Evolutionary conservation across 2,113 vertebrate genomes (phyloP).

Genomic region (Barnardius zonarius): DNA sequence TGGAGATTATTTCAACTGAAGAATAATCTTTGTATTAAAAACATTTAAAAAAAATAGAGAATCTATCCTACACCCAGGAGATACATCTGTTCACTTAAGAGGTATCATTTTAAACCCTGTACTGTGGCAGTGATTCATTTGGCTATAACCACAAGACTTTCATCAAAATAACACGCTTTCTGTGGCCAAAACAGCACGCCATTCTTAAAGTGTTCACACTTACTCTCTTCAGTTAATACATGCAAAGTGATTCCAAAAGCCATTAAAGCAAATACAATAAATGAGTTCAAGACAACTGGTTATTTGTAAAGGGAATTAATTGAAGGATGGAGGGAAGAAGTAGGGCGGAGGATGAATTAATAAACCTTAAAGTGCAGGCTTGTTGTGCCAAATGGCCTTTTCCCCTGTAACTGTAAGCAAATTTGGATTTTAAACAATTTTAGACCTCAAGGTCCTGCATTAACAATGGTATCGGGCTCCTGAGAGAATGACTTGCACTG

Average conservation of each 20-base stretch:
- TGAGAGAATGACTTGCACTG: rapidly evolving
- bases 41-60: neutral
- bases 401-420: neutral
- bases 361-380: neutral
- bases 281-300: neutral
- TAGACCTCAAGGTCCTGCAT: neutral
- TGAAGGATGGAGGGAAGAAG: neutral
- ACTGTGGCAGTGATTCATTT: neutral
- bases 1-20: neutral
- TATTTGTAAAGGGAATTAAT: neutral
- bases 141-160: neutral
- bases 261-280: constrained; percentile 35
- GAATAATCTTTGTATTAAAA: neutral
- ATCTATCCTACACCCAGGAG: neutral
- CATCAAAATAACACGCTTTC: constrained; percentile 29
- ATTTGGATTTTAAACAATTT: neutral
- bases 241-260: constrained; percentile 4
- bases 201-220: neutral
- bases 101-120: neutral
- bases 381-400: constrained; percentile 14
- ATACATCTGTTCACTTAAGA: neutral
- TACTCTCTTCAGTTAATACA: neutral
- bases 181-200: neutral
- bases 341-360: neutral
- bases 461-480: neutral